Percentiles rank a stretch among this genome's conserved stretches.
phyloP scores from a whole-genome alignment of 1,140 invertebrate genomes.

The Amphibalanus amphitrite region DNA sequence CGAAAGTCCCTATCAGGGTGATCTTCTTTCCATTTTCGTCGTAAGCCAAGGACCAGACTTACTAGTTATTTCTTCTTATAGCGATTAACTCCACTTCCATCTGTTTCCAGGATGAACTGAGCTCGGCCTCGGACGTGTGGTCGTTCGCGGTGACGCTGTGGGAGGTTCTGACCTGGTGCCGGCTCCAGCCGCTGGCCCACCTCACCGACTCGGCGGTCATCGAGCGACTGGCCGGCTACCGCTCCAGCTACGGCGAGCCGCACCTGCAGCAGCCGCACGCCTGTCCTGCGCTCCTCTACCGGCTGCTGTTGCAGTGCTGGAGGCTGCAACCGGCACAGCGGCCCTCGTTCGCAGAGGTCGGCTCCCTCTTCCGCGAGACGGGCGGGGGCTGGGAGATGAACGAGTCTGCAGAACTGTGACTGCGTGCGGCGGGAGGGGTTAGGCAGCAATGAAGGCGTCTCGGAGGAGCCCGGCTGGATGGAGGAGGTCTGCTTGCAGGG shows the following conservation, averaged over 20 bases:
- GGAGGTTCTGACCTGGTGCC: conserved; percentile 28
- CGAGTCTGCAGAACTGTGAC: neutral
- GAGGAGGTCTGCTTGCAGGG: too few relatives aligned
- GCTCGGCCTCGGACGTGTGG: conserved; percentile 27
- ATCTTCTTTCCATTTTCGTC: neutral
- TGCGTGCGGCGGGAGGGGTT: too few relatives aligned
- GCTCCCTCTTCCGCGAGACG: neutral
- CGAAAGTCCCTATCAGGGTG: neutral
- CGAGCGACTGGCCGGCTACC: neutral
- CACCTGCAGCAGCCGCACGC: conserved; percentile 74
- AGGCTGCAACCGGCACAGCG: conserved; percentile 71
- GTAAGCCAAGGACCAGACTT: neutral
- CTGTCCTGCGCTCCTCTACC: conserved; percentile 85
- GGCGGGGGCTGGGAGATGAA: neutral
- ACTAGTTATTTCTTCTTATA: too few relatives aligned
- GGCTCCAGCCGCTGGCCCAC: neutral
- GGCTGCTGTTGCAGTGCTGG: conserved; percentile 90
- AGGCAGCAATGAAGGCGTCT: too few relatives aligned
- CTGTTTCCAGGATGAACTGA: conserved; percentile 11
- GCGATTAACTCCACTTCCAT: too few relatives aligned
- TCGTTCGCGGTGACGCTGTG: conserved; percentile 32
- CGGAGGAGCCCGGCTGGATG: too few relatives aligned
- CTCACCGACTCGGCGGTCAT: neutral
- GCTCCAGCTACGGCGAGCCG: neutral
- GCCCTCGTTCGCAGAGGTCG: conserved; percentile 34